Base-by-base conservation (phyloP, 2,888 invertebrate species). In the Diplazon laetatorius region DNA sequence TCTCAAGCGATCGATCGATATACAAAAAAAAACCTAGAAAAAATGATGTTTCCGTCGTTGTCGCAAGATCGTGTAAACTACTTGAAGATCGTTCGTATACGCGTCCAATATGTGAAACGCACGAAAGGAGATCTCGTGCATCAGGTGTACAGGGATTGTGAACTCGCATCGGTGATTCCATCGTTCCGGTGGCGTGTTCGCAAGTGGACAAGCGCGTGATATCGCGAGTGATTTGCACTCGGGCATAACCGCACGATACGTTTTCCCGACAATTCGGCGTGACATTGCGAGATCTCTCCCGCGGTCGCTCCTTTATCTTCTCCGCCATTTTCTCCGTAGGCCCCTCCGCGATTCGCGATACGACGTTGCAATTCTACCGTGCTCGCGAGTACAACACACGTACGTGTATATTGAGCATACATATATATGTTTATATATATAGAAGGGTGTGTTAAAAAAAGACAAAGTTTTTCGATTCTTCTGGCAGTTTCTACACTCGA, bases 121-220 rank as follows among this genome's bases (percentile, higher is more conserved):
- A 74, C 50, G 59, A 66, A 42, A 30, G 44, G 57, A 69, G 55
- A 60, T 59, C 48, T 70, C 18, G 37, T 37, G 39, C 48, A 37
- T 70, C 30, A 20, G 22, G 39, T n/a, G 16, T 42, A 37, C 25
- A 37, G 18, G 35, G 44, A 68, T 25, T 22, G 9, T 35, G 10
- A 1, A 18, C 37, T 73, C 50, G 12, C 39, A 59, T 59, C 59
- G 39, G 37, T 59, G 39, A 59, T 12, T 59, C 55, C 30, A n/a
- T n/a, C n/a, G n/a, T 10, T 4, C 22, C 22, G 35, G 30, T 5
- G 44, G 57, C 16, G 30, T 20, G 46, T 20, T 48, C n/a, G 30
- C 30, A 30, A 30, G 30, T 48, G 10, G 65, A n/a, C 73, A 74
- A 74, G 73, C 66, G 73, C 66, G 55, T 50, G 65, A 52, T 2